Percentiles rank a stretch among this genome's conserved stretches.
These are phyloP conservation scores for Corythornis vintsioides DNA, from an alignment of 2,113 vertebrate species.

Conservation along the genomic window DNA sequence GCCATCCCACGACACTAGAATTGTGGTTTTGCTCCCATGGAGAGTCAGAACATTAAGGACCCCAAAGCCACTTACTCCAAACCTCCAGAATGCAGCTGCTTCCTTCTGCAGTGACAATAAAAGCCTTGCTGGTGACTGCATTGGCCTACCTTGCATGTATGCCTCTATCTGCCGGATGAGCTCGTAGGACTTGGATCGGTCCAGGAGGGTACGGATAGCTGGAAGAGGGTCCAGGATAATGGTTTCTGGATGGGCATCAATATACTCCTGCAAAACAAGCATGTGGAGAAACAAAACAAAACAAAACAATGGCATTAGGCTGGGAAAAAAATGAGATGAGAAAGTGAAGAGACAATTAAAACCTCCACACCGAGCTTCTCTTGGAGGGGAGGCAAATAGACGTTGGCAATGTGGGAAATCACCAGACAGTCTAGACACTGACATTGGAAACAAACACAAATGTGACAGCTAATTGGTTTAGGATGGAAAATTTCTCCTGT, in stretches of 20 bases:
- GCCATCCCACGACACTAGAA: background rate
- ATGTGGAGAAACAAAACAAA: background rate
- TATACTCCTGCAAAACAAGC: conserved; percentile 88
- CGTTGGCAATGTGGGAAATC: background rate
- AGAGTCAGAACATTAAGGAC: background rate
- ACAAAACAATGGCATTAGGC: background rate
- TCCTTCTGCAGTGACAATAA: background rate
- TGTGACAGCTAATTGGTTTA: background rate
- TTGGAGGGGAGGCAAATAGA: background rate
- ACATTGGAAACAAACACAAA: background rate
- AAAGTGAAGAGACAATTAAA: background rate
- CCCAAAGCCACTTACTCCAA: background rate
- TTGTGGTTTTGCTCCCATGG: background rate
- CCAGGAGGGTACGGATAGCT: conserved; percentile 93
- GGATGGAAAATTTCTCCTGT: background rate
- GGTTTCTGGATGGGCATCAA: conserved; percentile 95
- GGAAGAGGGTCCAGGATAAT: conserved; percentile 97
- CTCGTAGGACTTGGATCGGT: conserved; percentile 97
- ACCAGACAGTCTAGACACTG: background rate
- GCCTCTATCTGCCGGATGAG: conserved; percentile 94
- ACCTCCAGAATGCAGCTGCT: background rate
- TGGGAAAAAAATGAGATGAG: background rate
- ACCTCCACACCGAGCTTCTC: background rate
- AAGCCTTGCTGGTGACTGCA: background rate
- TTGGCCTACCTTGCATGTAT: conserved; percentile 90